phyloP scores from a whole-genome alignment of 2,888 invertebrate species.

The Eubasilissa splendida region DNA sequence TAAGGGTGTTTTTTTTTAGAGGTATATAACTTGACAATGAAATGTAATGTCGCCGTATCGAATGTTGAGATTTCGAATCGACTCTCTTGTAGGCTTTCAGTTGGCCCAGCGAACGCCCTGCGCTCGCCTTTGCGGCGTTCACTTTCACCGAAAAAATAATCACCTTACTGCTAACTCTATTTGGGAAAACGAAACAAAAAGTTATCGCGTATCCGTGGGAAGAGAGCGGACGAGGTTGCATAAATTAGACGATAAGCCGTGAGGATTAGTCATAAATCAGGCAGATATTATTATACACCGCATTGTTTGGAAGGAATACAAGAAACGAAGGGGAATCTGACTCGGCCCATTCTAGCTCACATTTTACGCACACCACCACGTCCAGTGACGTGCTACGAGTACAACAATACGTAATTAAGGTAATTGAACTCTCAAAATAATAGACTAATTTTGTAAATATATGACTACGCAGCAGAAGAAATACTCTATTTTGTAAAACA shows the following conservation, averaged over 20 bases:
- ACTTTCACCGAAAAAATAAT: slow-evolving; percentile 25
- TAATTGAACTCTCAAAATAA: slow-evolving; percentile 33
- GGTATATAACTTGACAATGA: no score
- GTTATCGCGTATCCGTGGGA: slow-evolving; percentile 35
- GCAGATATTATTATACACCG: neutral
- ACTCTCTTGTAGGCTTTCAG: neutral
- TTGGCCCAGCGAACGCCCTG: neutral
- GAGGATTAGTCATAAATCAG: neutral
- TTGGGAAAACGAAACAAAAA: slow-evolving; percentile 39
- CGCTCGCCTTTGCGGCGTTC: neutral
- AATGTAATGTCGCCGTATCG: no score
- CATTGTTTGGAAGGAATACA: slow-evolving; percentile 5
- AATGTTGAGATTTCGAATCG: no score
- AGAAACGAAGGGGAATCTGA: slow-evolving; percentile 7
- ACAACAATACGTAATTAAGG: slow-evolving; percentile 33
- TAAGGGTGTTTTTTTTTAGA: no score
- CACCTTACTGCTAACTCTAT: neutral
- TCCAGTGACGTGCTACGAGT: neutral
- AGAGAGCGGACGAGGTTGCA: slow-evolving; percentile 30
- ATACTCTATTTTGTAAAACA: no score
- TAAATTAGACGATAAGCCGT: slow-evolving; percentile 14
- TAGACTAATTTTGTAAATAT: slow-evolving; percentile 9
- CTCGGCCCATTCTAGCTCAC: slow-evolving; percentile 12
- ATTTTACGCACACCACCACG: slow-evolving; percentile 9
- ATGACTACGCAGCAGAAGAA: neutral